Conservation (phyloP, 2,797 vertebrate genomes). For the Meriones psammophilus region DNA sequence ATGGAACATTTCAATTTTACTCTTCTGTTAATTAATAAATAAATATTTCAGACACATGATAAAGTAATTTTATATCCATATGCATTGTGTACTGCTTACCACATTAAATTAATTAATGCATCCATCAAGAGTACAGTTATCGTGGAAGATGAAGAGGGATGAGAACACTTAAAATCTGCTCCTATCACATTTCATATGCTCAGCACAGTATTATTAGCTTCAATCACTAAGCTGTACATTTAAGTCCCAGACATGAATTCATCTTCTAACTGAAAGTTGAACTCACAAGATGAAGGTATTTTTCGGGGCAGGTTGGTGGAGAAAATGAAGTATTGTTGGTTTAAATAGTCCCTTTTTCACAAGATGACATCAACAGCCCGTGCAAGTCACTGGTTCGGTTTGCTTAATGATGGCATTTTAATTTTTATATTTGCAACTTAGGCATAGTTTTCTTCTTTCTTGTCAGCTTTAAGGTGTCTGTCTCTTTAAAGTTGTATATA, state of each 20-base stretch:
- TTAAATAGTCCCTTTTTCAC: neutral
- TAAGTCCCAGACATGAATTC: neutral
- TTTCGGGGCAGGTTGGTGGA: neutral
- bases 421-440: constrained; percentile 61
- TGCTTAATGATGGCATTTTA: constrained; percentile 55
- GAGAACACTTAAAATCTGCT: neutral
- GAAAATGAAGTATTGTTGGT: neutral
- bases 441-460: neutral
- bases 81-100: neutral
- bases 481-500: constrained; percentile 38
- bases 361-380: neutral
- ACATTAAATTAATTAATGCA: neutral
- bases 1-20: neutral
- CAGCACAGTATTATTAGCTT: neutral
- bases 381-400: constrained; percentile 25
- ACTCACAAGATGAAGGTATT: neutral
- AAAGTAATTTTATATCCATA: neutral
- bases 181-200: neutral
- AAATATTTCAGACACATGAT: neutral
- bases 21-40: neutral
- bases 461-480: neutral
- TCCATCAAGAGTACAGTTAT: neutral
- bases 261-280: neutral
- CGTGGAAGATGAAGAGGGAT: no score
- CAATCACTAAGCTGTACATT: neutral